These are phyloP conservation scores for Phasia obesa DNA, from an alignment of 2,888 invertebrate species.

Conservation along the genomic window DNA sequence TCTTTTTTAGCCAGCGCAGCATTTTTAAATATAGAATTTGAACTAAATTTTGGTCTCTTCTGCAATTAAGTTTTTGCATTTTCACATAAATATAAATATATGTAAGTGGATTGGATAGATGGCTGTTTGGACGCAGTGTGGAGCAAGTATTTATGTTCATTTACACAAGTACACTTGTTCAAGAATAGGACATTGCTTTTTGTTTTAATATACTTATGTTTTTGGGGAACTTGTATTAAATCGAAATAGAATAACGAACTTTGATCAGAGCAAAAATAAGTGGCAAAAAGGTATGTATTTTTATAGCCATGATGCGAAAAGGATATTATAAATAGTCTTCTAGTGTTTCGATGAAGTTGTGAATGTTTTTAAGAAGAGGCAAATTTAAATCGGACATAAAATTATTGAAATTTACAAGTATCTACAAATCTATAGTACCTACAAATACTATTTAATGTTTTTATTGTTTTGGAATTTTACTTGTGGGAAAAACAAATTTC, in stretches of 20 bases:
- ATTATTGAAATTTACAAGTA: too few relatives aligned
- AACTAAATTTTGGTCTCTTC: slow-evolving; percentile 77
- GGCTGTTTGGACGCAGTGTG: slow-evolving; percentile 23
- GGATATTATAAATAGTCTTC: background rate
- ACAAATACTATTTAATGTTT: too few relatives aligned
- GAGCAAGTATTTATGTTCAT: slow-evolving; percentile 20
- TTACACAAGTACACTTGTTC: slow-evolving; percentile 40
- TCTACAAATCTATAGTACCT: too few relatives aligned
- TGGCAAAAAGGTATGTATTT: background rate
- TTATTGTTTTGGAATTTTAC: too few relatives aligned
- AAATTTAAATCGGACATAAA: background rate
- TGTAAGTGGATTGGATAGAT: slow-evolving; percentile 41
- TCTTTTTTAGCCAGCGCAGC: slow-evolving; percentile 74
- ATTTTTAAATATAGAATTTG: slow-evolving; percentile 80
- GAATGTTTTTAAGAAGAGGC: background rate
- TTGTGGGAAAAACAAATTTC: too few relatives aligned
- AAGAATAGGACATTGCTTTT: slow-evolving; percentile 55
- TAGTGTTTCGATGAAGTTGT: background rate
- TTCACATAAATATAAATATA: slow-evolving; percentile 29
- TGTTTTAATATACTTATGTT: background rate
- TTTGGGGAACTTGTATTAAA: slow-evolving; percentile 14
- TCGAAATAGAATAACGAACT: slow-evolving; percentile 23
- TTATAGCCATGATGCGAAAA: background rate
- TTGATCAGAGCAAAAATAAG: slow-evolving; percentile 20
- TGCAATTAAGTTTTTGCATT: slow-evolving; percentile 62